phyloP scores from a whole-genome alignment of 2,888 invertebrate genomes.

The Unio delphinus region DNA sequence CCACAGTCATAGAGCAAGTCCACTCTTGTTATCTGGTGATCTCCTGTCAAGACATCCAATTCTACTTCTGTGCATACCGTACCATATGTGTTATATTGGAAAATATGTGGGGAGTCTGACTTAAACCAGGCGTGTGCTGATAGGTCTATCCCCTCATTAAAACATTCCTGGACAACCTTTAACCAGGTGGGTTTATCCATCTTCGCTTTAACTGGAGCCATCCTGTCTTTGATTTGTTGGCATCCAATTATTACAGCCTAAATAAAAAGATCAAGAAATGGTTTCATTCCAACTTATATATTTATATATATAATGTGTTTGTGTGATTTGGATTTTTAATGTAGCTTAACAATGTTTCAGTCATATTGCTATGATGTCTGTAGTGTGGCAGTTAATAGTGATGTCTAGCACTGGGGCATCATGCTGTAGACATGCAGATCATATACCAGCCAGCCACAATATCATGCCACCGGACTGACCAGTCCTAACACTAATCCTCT shows the following conservation, averaged over 20 bases:
- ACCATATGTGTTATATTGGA: slow-evolving; percentile 66
- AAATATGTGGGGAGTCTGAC: slow-evolving; percentile 13
- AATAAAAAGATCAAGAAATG: neutral
- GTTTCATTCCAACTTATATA: no score
- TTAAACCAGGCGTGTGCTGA: slow-evolving; percentile 51
- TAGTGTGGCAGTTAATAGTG: no score
- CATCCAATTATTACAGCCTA: slow-evolving; percentile 68
- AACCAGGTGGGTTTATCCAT: slow-evolving; percentile 65
- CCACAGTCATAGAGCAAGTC: slow-evolving; percentile 66
- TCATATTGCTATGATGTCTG: no score
- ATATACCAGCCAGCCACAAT: no score
- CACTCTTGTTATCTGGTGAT: slow-evolving; percentile 69
- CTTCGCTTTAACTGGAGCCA: slow-evolving; percentile 66
- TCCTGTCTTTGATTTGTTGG: slow-evolving; percentile 58
- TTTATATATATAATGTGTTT: no score
- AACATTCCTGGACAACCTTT: slow-evolving; percentile 62
- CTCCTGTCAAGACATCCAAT: slow-evolving; percentile 85
- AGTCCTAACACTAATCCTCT: no score
- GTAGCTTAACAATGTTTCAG: no score
- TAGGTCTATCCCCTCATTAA: slow-evolving; percentile 61
- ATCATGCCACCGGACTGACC: no score
- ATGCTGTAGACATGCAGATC: no score
- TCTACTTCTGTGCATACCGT: slow-evolving; percentile 78
- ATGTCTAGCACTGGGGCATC: no score
- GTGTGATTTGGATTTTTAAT: no score